phyloP scores from a whole-genome alignment of 2,888 invertebrate species.

The Microplitis deprimator region DNA sequence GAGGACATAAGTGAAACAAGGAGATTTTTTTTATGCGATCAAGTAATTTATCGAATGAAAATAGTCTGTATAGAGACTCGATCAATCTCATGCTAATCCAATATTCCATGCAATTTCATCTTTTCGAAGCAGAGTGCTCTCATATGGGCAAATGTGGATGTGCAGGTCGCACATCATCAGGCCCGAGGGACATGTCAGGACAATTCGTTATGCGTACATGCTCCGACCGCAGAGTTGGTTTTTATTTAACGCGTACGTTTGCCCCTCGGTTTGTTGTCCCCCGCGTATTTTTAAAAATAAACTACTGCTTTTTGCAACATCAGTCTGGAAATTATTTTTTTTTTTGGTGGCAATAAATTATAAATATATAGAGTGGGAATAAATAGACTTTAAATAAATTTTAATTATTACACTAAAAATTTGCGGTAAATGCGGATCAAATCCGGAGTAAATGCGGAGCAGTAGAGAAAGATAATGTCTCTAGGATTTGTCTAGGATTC shows the following conservation, averaged over 20 bases:
- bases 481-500: too few species aligned
- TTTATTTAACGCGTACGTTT: background rate
- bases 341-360: too few species aligned
- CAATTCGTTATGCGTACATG: constrained; percentile 24
- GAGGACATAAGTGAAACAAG: background rate
- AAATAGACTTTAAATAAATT: too few species aligned
- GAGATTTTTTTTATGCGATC: background rate
- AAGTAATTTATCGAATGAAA: constrained; percentile 1
- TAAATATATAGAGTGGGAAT: too few species aligned
- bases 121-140: constrained; percentile 16
- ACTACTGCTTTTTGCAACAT: background rate
- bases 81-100: constrained; percentile 51
- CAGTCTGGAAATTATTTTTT: background rate
- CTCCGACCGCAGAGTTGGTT: background rate
- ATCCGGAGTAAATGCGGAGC: too few species aligned
- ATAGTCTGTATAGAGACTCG: background rate
- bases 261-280: background rate
- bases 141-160: background rate
- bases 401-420: too few species aligned
- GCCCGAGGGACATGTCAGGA: constrained; percentile 21
- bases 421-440: too few species aligned
- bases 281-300: background rate
- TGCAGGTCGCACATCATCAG: background rate
- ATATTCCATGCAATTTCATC: constrained; percentile 35
- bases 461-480: too few species aligned